Base-by-base conservation (phyloP, 2,797 vertebrate species). In the Cuniculus paca region DNA sequence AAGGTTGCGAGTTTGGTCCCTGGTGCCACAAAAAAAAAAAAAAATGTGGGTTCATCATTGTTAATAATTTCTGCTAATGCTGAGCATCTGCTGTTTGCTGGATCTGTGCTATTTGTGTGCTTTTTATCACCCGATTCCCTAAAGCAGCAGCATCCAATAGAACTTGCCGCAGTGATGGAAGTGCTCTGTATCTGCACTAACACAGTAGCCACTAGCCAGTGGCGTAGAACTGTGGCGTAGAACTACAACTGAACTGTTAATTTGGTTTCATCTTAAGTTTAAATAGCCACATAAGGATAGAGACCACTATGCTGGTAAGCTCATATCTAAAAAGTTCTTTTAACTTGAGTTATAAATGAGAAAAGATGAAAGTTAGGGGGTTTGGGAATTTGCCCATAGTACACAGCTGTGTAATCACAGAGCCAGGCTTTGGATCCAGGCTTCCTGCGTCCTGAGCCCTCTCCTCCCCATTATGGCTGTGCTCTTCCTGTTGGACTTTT, bases 311-410 rank as follows among this genome's bases (percentile, higher is more conserved):
- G 34, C 45, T 48, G 28, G 58, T 68, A 28, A 63, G 42, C 39
- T 63, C 9, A 26, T 14, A 34, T 85, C 65, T 42, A 83, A 88
- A 60, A 42, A 50, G 58, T 58, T 72, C 31, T 42, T 92, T 48
- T 56, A 90, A 42, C 60, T 72, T 6, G 31, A 92, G 89, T 95
- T 87, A 77, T 31, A 58, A 84, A 45, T 86, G 56, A 65, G 39
- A 45, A 54, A 90, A 89, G 85, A 34, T 75, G 83, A 93, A 28
- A 24, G 36, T 39, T 22, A 28, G 45, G 60, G 58, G 31, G 26
- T 72, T 42, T 14, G 70, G 45, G 70, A 5, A 52, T 86, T 80
- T 86, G 7, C 58, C 39, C 22, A 24, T 52, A 56, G 5, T 6
- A 2, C 7, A 42, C 26, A 11, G 2, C n/a, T 80, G 6, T 34